These are phyloP conservation scores for Ptilonorhynchus violaceus DNA, from an alignment of 2,113 vertebrate genomes.

Conservation along the genomic window DNA sequence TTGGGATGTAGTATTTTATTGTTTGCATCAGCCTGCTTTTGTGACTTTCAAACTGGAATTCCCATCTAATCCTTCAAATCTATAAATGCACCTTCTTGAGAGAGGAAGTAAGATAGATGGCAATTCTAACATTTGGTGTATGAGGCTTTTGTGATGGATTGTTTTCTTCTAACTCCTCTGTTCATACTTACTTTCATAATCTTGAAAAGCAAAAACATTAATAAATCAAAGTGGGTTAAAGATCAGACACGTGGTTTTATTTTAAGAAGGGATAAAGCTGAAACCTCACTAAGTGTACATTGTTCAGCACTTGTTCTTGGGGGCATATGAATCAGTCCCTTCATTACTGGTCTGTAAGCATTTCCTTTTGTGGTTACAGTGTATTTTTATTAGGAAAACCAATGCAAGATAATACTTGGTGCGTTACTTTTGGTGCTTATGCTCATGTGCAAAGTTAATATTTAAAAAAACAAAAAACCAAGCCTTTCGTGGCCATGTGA, in stretches of 20 bases:
- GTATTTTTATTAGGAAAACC: conserved; percentile 6
- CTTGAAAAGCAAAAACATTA: neutral
- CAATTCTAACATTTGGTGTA: neutral
- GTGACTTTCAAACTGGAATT: neutral
- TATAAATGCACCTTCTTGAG: neutral
- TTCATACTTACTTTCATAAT: neutral
- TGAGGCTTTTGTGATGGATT: neutral
- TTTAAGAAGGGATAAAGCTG: conserved; percentile 53
- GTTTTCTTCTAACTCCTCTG: neutral
- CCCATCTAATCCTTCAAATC: neutral
- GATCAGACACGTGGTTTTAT: conserved; percentile 31
- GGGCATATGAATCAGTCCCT: conserved; percentile 34
- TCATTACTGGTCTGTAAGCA: conserved; percentile 1
- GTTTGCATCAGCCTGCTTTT: neutral
- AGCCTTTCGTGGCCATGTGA: neutral
- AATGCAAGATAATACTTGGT: neutral
- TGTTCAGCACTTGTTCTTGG: conserved; percentile 46
- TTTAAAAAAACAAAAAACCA: neutral
- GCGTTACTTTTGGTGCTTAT: neutral
- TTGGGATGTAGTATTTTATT: neutral
- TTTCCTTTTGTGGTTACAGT: conserved; percentile 18
- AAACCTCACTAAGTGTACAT: neutral
- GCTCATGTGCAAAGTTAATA: neutral
- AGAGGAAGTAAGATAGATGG: neutral
- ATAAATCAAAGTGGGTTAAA: conserved; percentile 46